Evolutionary conservation across 2,888 invertebrate species (phyloP).

Genomic region (Stegophylla sp.): DNA sequence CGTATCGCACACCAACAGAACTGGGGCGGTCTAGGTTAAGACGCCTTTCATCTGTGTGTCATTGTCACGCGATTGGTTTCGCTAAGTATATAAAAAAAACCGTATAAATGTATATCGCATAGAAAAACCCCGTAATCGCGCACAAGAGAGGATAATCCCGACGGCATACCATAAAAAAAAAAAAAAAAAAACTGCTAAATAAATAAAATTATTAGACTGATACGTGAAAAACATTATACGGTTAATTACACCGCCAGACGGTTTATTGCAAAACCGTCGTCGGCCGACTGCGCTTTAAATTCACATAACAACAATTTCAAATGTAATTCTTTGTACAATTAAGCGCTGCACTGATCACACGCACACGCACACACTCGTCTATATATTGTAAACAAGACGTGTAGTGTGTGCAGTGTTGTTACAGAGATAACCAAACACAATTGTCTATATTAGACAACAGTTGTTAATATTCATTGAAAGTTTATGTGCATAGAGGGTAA

Average conservation of each 20-base stretch:
- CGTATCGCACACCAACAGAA: neutral
- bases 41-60: conserved; percentile 10
- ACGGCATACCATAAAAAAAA: neutral
- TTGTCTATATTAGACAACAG: too few relatives aligned
- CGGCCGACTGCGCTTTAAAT: neutral
- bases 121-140: too few relatives aligned
- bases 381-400: too few relatives aligned
- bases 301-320: conserved; percentile 10
- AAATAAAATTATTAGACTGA: conserved; percentile 10
- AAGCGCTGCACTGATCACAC: neutral
- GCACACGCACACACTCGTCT: too few relatives aligned
- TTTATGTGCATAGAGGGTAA: too few relatives aligned
- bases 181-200: too few relatives aligned
- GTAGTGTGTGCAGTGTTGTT: too few relatives aligned
- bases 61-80: conserved; percentile 32
- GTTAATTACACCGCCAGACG: conserved; percentile 16
- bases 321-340: neutral
- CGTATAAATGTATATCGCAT: too few relatives aligned
- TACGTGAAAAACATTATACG: conserved; percentile 3
- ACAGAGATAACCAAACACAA: too few relatives aligned
- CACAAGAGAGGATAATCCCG: neutral
- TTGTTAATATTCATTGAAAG: too few relatives aligned
- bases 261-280: neutral
- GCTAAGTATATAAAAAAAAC: neutral
- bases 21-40: neutral